Conservation (phyloP, 2,113 vertebrate species). For the Neodon shergylaensis region DNA sequence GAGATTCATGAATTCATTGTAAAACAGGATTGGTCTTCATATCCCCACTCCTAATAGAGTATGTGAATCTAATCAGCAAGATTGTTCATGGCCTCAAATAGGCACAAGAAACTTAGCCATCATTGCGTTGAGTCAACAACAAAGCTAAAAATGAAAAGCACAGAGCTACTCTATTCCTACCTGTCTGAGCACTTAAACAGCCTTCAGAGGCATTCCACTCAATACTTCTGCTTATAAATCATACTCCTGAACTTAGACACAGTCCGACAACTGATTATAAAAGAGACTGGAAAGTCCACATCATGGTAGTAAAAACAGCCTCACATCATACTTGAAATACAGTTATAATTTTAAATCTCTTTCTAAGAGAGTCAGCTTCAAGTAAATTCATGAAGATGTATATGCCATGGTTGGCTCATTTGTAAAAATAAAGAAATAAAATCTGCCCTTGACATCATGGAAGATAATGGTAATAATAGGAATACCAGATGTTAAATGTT, state of each 20-base stretch:
- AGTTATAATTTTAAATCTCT: not conserved
- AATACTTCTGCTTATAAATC: not conserved
- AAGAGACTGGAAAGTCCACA: not conserved
- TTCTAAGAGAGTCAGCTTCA: not conserved
- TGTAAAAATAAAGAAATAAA: conserved; percentile 33
- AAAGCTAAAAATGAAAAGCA: not conserved
- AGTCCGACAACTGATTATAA: not conserved
- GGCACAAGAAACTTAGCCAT: not conserved
- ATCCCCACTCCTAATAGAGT: not conserved
- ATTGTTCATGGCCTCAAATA: not conserved
- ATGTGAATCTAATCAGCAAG: not conserved
- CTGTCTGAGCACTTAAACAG: not conserved
- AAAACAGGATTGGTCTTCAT: not conserved
- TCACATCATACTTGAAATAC: not conserved
- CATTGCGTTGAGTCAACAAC: not conserved
- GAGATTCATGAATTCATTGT: not conserved
- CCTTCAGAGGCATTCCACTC: not conserved
- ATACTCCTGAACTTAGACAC: not conserved
- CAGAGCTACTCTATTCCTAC: not conserved
- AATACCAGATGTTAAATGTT: not conserved
- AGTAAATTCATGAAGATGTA: conserved; percentile 28
- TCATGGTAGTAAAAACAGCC: not conserved
- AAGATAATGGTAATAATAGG: not conserved
- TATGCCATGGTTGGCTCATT: not conserved
- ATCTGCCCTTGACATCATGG: not conserved